Evolutionary conservation across 2,888 invertebrate genomes (phyloP), one percentile per base, ranked within the genome.

Genomic region (Ormyrus labotus): DNA sequence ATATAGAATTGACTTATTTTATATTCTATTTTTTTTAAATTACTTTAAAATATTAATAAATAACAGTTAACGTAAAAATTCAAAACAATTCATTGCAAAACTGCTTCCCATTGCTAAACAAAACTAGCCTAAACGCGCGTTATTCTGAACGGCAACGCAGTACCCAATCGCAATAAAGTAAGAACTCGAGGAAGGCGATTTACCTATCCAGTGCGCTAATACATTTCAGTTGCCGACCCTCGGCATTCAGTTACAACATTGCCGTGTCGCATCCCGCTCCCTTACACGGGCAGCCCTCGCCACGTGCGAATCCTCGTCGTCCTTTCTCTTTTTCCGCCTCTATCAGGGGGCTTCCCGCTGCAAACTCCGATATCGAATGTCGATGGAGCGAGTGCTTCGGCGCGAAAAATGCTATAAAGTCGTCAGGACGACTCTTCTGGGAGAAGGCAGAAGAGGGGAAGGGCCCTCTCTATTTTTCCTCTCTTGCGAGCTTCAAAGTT

Each of bases 331-430:
- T 71, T 61, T 60, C 51, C 19, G 34, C 34, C 67, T 53, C 6
- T 53, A 45, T 60, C 60, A n/a, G 50, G 61, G 61, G 71, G 71
- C 61, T 61, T 71, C 71, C 8, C 51, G 45, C 34, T 53, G 61
- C 71, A 61, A 71, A 71, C 45, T 61, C 61, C 71, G 71, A 71
- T 71, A 71, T 71, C 71, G 57, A 71, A 71, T 71, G 71, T 71
- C 71, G 61, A 71, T 45, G 71, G 13, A 19, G 10, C 34, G 34
- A 34, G 3, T 34, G 34, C 34, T 34, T 5, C 13, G 45, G 55
- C 68, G 55, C 68, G 68, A n/a, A 71, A 69, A 71, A 71, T 61
- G 61, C 61, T 71, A 71, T 71, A 71, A 71, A 71, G 71, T 71
- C 53, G 61, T 34, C 34, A 34, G 34, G 61, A 34, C 61, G 71